phyloP scores from a whole-genome alignment of 2,888 invertebrate species.

The Brachynemurus nebulosus region DNA sequence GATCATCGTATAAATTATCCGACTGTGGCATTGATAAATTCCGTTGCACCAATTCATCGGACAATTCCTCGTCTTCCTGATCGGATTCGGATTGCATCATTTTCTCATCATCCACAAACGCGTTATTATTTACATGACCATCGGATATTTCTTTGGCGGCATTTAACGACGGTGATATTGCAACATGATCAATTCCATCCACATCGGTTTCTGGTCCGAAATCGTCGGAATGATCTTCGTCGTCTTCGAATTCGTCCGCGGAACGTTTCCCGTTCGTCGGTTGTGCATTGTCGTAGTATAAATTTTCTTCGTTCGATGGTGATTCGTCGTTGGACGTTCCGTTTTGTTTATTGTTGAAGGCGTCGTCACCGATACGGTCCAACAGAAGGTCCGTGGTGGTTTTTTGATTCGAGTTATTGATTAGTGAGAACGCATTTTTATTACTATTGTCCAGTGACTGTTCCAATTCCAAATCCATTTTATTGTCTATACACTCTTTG shows the following conservation, averaged over 20 bases:
- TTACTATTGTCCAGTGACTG: constrained; percentile 30
- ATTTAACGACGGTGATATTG: constrained; percentile 26
- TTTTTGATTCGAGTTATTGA: constrained; percentile 23
- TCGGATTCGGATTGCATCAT: constrained; percentile 12
- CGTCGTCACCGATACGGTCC: constrained; percentile 22
- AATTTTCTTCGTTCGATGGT: constrained; percentile 17
- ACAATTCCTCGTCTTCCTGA: constrained; percentile 2
- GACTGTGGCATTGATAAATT: too few relatives aligned
- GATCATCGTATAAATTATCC: too few relatives aligned
- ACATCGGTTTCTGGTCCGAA: constrained; percentile 66
- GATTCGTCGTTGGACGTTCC: constrained; percentile 10
- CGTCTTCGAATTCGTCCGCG: constrained; percentile 24
- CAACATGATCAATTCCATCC: constrained; percentile 41
- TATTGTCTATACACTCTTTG: constrained; percentile 16
- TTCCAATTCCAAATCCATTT: constrained; percentile 29
- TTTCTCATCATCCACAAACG: constrained; percentile 19
- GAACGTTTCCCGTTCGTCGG: constrained; percentile 22
- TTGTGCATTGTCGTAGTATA: constrained; percentile 7
- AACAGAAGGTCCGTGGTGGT: constrained; percentile 14
- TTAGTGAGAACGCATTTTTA: constrained; percentile 27
- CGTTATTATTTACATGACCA: constrained; percentile 24
- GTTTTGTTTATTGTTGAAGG: constrained; percentile 19
- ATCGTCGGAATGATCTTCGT: constrained; percentile 43
- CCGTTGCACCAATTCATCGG: background rate
- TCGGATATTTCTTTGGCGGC: constrained; percentile 27